These are phyloP conservation scores for Morpho deidamia DNA, from an alignment of 2,888 invertebrate genomes.

Conservation along the genomic window DNA sequence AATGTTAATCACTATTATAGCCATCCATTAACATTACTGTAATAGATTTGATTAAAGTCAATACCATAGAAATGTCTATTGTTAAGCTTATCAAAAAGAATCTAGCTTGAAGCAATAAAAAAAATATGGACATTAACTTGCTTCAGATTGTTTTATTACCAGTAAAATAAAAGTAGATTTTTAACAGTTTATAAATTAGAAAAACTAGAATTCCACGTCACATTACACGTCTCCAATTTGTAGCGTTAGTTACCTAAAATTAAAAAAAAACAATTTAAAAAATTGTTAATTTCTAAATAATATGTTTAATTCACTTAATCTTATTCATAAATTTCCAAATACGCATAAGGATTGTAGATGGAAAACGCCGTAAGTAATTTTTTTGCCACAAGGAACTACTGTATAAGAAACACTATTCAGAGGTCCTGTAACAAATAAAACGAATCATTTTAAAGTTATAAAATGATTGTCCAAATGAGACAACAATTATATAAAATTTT, in stretches of 20 bases:
- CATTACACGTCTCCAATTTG: too few species aligned
- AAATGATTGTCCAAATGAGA: too few species aligned
- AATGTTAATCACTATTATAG: neutral
- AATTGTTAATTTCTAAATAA: neutral
- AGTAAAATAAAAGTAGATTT: neutral
- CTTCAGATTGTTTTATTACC: neutral
- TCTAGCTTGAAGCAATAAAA: neutral
- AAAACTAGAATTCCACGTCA: too few species aligned
- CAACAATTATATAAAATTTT: too few species aligned
- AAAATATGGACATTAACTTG: neutral
- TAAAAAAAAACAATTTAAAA: too few species aligned
- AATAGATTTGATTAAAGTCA: neutral
- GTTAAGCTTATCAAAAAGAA: neutral
- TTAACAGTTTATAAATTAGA: neutral
- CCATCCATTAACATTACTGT: neutral
- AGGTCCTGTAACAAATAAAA: too few species aligned
- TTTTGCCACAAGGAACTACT: too few species aligned
- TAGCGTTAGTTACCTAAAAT: too few species aligned
- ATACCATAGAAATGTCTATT: slow-evolving; percentile 10
- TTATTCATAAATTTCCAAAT: slow-evolving; percentile 1
- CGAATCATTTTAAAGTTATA: too few species aligned
- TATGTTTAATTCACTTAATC: slow-evolving; percentile 18
- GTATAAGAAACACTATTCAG: too few species aligned
- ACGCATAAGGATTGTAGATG: slow-evolving; percentile 1
- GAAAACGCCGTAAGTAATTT: slow-evolving; percentile 18